Conservation (phyloP, 1,140 invertebrate genomes). For the Caenorhabditis remanei region DNA sequence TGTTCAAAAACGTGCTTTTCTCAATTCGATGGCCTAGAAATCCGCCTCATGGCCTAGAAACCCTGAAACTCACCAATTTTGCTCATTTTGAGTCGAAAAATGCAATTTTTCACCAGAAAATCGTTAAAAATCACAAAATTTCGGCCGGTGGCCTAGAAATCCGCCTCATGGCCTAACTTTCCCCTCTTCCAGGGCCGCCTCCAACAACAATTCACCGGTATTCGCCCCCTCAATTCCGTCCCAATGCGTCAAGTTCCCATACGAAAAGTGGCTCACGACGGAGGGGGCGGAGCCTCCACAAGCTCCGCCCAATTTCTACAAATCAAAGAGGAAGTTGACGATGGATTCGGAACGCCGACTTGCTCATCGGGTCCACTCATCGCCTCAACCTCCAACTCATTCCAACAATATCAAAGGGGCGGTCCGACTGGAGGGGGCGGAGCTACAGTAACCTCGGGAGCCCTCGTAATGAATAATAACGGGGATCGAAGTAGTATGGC, state of each 20-base stretch:
- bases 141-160: not conserved
- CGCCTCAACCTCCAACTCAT: not conserved
- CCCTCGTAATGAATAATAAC: constrained; percentile 6
- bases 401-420: constrained; percentile 36
- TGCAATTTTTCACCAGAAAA: not conserved
- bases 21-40: too few relatives aligned
- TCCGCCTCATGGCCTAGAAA: too few relatives aligned
- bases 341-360: not conserved
- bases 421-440: not conserved
- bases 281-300: not conserved
- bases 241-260: constrained; percentile 13
- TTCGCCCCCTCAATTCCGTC: not conserved
- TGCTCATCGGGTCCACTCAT: constrained; percentile 9
- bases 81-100: too few relatives aligned
- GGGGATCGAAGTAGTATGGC: not conserved
- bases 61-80: too few relatives aligned
- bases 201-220: not conserved
- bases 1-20: too few relatives aligned
- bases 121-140: too few relatives aligned
- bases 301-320: too few relatives aligned
- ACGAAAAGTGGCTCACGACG: constrained; percentile 6
- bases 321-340: not conserved
- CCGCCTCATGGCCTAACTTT: not conserved
- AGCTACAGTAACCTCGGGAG: constrained; percentile 4
- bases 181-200: constrained; percentile 1